Evolutionary conservation across 2,113 vertebrate species (phyloP).

Genomic region (Apteryx mantelli): DNA sequence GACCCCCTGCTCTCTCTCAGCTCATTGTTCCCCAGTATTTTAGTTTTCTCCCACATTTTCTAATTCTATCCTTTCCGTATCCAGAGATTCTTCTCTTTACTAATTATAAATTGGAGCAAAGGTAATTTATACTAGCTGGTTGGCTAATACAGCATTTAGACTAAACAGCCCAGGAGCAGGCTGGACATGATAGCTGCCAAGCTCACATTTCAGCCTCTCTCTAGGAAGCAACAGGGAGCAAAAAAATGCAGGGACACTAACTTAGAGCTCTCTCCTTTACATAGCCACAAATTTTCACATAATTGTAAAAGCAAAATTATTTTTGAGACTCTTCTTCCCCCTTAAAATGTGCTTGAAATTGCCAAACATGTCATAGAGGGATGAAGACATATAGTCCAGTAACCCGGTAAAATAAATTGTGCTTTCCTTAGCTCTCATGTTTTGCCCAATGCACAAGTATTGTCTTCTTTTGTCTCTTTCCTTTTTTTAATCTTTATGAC

Average conservation of each 20-base stretch:
- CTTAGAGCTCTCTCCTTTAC: neutral
- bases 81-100: neutral
- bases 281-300: neutral
- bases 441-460: neutral
- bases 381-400: rapidly evolving
- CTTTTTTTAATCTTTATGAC: neutral
- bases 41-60: neutral
- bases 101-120: neutral
- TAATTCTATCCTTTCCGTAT: neutral
- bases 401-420: neutral
- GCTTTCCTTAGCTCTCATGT: neutral
- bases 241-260: neutral
- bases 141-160: neutral
- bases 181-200: neutral
- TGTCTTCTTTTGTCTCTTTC: neutral
- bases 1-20: neutral
- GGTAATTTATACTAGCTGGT: neutral
- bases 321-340: neutral
- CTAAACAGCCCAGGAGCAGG: neutral
- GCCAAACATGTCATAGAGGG: neutral
- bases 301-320: neutral
- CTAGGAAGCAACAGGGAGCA: neutral
- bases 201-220: neutral
- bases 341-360: neutral
- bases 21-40: neutral